Evolutionary conservation across 2,888 invertebrate genomes (phyloP).

Genomic region (Amphipyra berbera): DNA sequence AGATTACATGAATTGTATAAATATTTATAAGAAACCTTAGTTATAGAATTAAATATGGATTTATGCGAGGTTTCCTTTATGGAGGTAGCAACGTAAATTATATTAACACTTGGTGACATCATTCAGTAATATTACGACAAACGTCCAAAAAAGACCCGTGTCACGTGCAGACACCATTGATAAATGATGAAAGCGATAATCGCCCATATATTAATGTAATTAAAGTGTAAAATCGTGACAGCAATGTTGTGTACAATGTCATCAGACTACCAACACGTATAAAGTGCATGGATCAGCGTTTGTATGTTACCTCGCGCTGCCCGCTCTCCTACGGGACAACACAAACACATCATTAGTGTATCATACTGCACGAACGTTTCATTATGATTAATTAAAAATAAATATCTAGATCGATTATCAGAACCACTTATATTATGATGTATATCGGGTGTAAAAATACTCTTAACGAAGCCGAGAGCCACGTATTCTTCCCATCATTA

Average conservation of each 20-base stretch:
- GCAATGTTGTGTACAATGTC: conserved; percentile 64
- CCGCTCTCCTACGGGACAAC: conserved; percentile 92
- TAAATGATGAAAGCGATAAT: background rate
- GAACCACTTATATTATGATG: too few species aligned
- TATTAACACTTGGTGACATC: conserved; percentile 29
- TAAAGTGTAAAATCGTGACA: conserved; percentile 4
- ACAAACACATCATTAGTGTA: conserved; percentile 81
- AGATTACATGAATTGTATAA: conserved; percentile 7
- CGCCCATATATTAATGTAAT: background rate
- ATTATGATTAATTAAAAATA: conserved; percentile 13
- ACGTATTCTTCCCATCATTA: too few species aligned
- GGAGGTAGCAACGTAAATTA: conserved; percentile 8
- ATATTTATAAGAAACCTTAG: background rate
- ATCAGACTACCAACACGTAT: conserved; percentile 71
- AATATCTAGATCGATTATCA: too few species aligned
- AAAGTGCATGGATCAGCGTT: conserved; percentile 84
- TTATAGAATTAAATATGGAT: background rate
- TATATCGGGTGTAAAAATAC: too few species aligned
- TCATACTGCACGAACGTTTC: conserved; percentile 25
- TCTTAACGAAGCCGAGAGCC: too few species aligned
- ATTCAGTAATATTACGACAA: background rate
- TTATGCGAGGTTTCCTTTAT: background rate
- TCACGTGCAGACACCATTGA: background rate
- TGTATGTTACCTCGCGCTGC: conserved; percentile 92
- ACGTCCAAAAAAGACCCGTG: background rate